Evolutionary conservation across 2,797 vertebrate genomes (phyloP), one percentile per base, ranked within the genome.

Genomic region (Perdix hodgsoniae): DNA sequence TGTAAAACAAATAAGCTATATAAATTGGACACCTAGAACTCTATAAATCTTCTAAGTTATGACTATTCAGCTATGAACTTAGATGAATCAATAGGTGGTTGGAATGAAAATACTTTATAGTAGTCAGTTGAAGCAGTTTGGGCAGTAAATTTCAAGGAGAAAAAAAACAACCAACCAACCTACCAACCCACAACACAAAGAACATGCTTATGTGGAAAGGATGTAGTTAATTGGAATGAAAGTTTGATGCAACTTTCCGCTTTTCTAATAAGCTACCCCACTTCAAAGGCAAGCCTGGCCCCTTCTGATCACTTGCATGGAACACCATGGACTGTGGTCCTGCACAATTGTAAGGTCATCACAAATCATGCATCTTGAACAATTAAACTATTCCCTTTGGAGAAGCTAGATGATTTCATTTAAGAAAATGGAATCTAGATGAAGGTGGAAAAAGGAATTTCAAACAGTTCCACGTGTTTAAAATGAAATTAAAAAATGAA

Each of bases 381-480:
- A 95, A 84, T 90, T 97, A 95, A 97, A 96, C 96, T 82, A 88
- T 75, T 85, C 88, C 93, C 86, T 87, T 94, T 3, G 23, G 93
- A 93, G 82, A 97, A 97, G 90, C 95, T 91, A 78, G 82, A 81
- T 94, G 91, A 97, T 92, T 97, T 97, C 94, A 95, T 96, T 97
- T 95, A 93, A 83, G 93, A 90, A 96, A 96, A 97, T 96, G 82
- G 47, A 89, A 73, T 91, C 80, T 91, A 91, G 91, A 94, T 86
- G 95, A 95, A 94, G 94, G 90, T 39, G 52, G 88, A 24, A 79
- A 83, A 87, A 79, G 93, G 79, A 97, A 83, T 76, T 96, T 70
- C 83, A 92, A 87, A 90, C 79, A 95, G 90, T 71, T 88, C 61
- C 50, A 82, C 9, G 72, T 94, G 74, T 70, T 96, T 96, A 79